Evolutionary conservation across 2,888 invertebrate genomes (phyloP).

Genomic region (Alviniconcha strummeri): DNA sequence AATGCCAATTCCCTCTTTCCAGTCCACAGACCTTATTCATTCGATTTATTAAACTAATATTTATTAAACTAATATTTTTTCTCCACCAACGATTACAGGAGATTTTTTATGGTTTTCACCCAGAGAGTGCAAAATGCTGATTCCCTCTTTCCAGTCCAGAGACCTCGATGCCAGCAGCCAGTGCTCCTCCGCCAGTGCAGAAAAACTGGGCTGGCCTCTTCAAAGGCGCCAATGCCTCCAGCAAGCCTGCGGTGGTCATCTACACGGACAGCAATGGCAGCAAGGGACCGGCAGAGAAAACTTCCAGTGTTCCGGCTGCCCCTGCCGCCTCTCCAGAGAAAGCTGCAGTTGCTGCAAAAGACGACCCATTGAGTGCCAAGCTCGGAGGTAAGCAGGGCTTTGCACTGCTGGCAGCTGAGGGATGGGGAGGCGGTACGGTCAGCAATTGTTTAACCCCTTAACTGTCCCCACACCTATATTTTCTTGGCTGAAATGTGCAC

Average conservation of each 20-base stretch:
- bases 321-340: slow-evolving; percentile 39
- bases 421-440: too few relatives aligned
- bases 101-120: too few relatives aligned
- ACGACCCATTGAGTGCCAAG: slow-evolving; percentile 53
- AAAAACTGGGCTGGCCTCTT: slow-evolving; percentile 60
- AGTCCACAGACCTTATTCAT: not conserved
- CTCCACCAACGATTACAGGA: too few relatives aligned
- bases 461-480: too few relatives aligned
- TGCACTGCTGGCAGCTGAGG: too few relatives aligned
- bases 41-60: too few relatives aligned
- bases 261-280: slow-evolving; percentile 31
- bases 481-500: too few relatives aligned
- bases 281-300: slow-evolving; percentile 25
- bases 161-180: not conserved
- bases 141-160: not conserved
- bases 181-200: slow-evolving; percentile 36
- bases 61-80: too few relatives aligned
- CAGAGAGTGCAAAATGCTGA: not conserved
- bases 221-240: slow-evolving; percentile 37
- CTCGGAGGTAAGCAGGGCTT: slow-evolving; percentile 52
- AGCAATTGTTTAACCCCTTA: too few relatives aligned
- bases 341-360: slow-evolving; percentile 46
- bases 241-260: slow-evolving; percentile 20
- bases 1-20: not conserved
- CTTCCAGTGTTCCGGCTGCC: slow-evolving; percentile 18